Conservation (phyloP, 2,888 invertebrate genomes). For the Microctonus hyperodae region DNA sequence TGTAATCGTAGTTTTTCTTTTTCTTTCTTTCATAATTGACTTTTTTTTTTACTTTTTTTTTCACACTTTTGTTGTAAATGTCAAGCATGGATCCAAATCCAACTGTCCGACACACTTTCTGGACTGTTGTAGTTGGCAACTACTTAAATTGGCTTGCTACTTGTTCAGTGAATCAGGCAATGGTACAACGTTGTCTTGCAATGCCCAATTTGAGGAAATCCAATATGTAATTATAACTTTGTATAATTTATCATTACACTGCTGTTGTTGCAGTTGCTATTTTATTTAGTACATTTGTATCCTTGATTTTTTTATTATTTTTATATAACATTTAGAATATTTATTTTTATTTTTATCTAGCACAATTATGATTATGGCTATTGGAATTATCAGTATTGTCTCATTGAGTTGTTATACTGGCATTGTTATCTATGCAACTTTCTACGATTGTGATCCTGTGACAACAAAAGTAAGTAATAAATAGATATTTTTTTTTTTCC, state of each 20-base stretch:
- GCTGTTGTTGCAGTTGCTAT: slow-evolving; percentile 1
- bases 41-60: not conserved
- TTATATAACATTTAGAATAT: not conserved
- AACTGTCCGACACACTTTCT: slow-evolving; percentile 80
- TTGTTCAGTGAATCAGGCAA: slow-evolving; percentile 85
- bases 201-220: slow-evolving; percentile 77
- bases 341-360: slow-evolving; percentile 65
- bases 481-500: not conserved
- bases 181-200: slow-evolving; percentile 85
- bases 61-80: not conserved
- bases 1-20: slow-evolving; percentile 16
- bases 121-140: slow-evolving; percentile 80
- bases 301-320: slow-evolving; percentile 2
- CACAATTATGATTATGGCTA: slow-evolving; percentile 78
- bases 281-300: slow-evolving; percentile 3
- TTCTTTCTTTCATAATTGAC: no score
- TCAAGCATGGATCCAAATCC: slow-evolving; percentile 77
- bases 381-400: slow-evolving; percentile 78
- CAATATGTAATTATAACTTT: slow-evolving; percentile 68
- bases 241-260: not conserved
- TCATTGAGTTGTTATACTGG: slow-evolving; percentile 85
- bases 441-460: slow-evolving; percentile 86
- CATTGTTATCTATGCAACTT: slow-evolving; percentile 85
- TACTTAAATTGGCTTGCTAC: slow-evolving; percentile 83
- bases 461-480: slow-evolving; percentile 67